These are phyloP conservation scores for Ophion ventricosus DNA, from an alignment of 2,888 invertebrate genomes.

Conservation along the genomic window DNA sequence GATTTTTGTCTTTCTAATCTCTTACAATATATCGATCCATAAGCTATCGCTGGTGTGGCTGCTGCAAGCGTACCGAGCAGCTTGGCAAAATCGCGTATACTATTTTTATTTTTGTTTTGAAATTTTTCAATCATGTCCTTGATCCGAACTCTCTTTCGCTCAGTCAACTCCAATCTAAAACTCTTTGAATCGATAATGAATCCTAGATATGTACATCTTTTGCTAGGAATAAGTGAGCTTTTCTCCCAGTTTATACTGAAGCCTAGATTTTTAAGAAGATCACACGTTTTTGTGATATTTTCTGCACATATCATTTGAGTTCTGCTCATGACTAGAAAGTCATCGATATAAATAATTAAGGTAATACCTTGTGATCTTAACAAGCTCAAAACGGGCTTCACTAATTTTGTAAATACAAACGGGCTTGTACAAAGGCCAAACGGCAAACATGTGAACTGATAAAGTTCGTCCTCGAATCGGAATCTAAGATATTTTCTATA, in stretches of 20 bases:
- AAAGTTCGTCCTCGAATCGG: conserved; percentile 27
- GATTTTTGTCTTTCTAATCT: conserved; percentile 25
- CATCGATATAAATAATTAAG: conserved; percentile 26
- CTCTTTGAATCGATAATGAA: conserved; percentile 25
- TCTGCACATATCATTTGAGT: conserved; percentile 8
- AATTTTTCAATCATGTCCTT: conserved; percentile 25
- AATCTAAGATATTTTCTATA: conserved; percentile 39
- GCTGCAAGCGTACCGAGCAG: conserved; percentile 25
- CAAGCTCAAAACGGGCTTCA: conserved; percentile 32
- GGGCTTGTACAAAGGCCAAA: conserved; percentile 24
- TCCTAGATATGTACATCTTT: conserved; percentile 25
- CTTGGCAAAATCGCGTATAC: conserved; percentile 35
- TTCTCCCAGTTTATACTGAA: conserved; percentile 42
- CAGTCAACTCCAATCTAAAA: conserved; percentile 36
- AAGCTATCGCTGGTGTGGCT: conserved; percentile 31
- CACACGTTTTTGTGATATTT: conserved; percentile 3
- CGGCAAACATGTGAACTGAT: conserved; percentile 40
- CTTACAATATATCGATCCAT: conserved; percentile 31
- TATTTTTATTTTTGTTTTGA: conserved; percentile 1
- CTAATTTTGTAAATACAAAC: conserved; percentile 41
- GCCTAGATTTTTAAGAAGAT: conserved; percentile 9
- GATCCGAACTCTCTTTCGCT: conserved; percentile 3
- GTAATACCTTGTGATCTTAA: conserved; percentile 20
- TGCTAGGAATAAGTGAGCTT: conserved; percentile 33
- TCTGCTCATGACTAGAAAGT: conserved; percentile 14